phyloP scores from a whole-genome alignment of 2,113 vertebrate species.

The pig (Sus scrofa) region DNA sequence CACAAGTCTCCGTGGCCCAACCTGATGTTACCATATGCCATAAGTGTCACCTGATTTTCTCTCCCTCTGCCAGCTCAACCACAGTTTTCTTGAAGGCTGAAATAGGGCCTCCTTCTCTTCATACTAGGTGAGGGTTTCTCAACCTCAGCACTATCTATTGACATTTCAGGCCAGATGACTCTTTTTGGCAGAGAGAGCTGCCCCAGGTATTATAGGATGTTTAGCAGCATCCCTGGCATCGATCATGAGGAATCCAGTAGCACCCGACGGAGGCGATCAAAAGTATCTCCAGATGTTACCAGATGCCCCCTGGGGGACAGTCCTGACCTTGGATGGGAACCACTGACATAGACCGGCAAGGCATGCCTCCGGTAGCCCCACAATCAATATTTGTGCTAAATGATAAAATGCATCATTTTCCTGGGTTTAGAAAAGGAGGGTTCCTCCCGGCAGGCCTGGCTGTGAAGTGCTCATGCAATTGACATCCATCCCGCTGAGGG shows the following conservation, averaged over 20 bases:
- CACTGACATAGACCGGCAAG: neutral
- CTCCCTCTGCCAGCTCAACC: neutral
- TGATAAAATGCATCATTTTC: accelerated
- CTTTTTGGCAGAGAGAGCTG: neutral
- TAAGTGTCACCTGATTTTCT: neutral
- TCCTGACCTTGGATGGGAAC: neutral
- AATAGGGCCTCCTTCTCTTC: neutral
- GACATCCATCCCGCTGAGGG: neutral
- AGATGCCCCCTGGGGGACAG: accelerated
- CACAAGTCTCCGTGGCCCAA: accelerated
- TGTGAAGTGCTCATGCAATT: accelerated
- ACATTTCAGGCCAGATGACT: no score
- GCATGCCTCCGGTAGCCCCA: neutral
- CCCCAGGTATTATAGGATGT: neutral
- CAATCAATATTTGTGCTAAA: no score
- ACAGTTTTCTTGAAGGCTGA: neutral
- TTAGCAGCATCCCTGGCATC: neutral
- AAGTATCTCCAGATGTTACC: neutral
- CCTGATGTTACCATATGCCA: neutral
- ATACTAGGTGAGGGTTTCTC: neutral
- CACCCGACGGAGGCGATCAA: accelerated
- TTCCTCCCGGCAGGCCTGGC: neutral
- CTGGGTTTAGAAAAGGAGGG: neutral
- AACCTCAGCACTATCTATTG: neutral
- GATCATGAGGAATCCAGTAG: neutral